Evolutionary conservation across 2,888 invertebrate genomes (phyloP).

Genomic region (Sarcophaga subvicina): DNA sequence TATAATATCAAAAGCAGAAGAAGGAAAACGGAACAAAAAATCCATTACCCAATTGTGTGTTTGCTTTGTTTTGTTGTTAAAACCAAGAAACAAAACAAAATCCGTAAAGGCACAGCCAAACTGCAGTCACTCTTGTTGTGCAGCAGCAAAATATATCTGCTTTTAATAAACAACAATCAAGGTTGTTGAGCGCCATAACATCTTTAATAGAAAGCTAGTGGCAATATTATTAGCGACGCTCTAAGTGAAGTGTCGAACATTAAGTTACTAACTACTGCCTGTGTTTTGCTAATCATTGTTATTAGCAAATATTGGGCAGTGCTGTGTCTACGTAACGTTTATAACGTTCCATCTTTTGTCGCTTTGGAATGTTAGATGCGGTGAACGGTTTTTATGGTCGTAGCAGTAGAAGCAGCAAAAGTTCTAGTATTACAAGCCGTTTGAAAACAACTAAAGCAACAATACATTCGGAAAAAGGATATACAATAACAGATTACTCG

Average conservation of each 20-base stretch:
- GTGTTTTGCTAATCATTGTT: conserved; percentile 51
- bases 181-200: conserved; percentile 2
- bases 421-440: conserved; percentile 74
- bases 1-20: conserved; percentile 45
- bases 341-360: conserved; percentile 69
- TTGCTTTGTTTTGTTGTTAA: conserved; percentile 17
- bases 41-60: conserved; percentile 39
- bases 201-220: not conserved
- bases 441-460: conserved; percentile 69
- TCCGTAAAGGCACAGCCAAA: conserved; percentile 2
- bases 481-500: conserved; percentile 64
- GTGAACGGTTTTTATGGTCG: conserved; percentile 80
- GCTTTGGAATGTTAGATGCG: conserved; percentile 82
- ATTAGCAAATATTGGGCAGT: conserved; percentile 62
- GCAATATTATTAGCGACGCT: not conserved
- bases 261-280: conserved; percentile 31
- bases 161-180: conserved; percentile 35
- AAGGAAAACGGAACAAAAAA: conserved; percentile 31
- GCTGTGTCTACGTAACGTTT: conserved; percentile 52
- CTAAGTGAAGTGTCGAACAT: not conserved
- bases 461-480: conserved; percentile 60
- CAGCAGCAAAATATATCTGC: conserved; percentile 15
- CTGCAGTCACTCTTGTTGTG: conserved; percentile 25
- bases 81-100: conserved; percentile 31
- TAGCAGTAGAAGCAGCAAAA: conserved; percentile 74